phyloP scores from a whole-genome alignment of 2,888 invertebrate genomes.

The Andrena bicolor region DNA sequence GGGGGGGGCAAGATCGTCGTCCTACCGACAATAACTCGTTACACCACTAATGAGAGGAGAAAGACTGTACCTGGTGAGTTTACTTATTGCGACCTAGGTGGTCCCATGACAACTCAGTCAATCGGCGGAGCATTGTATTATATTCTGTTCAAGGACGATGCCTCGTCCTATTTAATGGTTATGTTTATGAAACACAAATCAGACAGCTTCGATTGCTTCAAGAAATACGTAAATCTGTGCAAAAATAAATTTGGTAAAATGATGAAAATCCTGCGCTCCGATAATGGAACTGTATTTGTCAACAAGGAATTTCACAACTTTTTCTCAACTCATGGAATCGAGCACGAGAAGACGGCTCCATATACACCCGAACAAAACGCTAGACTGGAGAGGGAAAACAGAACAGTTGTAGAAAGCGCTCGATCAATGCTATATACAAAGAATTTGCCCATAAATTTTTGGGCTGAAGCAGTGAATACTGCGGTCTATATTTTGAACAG shows the following conservation, averaged over 20 bases:
- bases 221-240: neutral
- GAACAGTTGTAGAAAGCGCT: too few species aligned
- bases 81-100: neutral
- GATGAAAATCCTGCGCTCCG: neutral
- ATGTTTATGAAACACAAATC: conserved; percentile 1
- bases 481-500: too few species aligned
- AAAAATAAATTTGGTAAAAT: neutral
- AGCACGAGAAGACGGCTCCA: too few species aligned
- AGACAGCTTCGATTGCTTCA: neutral
- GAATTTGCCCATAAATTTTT: too few species aligned
- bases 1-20: too few species aligned
- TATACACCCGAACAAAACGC: too few species aligned
- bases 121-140: neutral
- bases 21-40: too few species aligned
- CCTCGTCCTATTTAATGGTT: neutral
- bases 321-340: too few species aligned
- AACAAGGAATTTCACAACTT: too few species aligned
- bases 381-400: too few species aligned
- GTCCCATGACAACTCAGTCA: neutral
- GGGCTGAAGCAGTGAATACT: too few species aligned
- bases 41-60: neutral
- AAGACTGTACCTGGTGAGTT: neutral
- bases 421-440: too few species aligned
- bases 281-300: neutral
- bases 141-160: conserved; percentile 1